Base-by-base conservation (phyloP, 2,113 vertebrate species). In the Cheilinus undulatus region DNA sequence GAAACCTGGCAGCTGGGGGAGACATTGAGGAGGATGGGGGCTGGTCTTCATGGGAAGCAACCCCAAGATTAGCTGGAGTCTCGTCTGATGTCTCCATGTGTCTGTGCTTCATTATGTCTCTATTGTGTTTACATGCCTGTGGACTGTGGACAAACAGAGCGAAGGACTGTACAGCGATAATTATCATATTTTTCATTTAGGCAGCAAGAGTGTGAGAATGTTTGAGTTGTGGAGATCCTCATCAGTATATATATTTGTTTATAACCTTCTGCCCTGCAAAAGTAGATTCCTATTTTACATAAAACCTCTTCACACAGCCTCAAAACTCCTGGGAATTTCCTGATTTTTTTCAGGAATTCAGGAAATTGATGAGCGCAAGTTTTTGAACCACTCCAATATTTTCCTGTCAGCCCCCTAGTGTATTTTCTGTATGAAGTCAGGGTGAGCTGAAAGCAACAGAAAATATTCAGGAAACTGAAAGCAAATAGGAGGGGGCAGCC, bases 101-200 rank as follows among this genome's bases (percentile, higher is more conserved):
- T 76, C 51, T 43, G 69, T 48, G 48, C 80, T 88, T 87, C 70
- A 87, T 90, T 88, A 88, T 86, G 77, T 83, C 74, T 91, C 70
- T 60, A 73, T 81, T 91, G 79, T 88, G 58, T 79, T 82, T 74
- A 69, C 69, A 78, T 83, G 75, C 60, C 4, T 42, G 12, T 69
- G 53, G 64, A 14, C 73, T 42, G 76, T 63, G 77, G 84, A 73
- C 66, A 76, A 83, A 63, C 75, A 38, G 80, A 67, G 28, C 77
- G 79, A 73, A 77, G 54, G 73, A 36, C 30, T 20, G 74, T 54
- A 12, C 40, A 42, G 17, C 40, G 53, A 23, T n/a, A n/a, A n/a
- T n/a, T n/a, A n/a, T n/a, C 23, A 1, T 43, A 59, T 73, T 52
- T 76, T 46, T 85, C 34, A 32, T 64, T n/a, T 38, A 26, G 69